Evolutionary conservation across 2,113 vertebrate species (phyloP).

Genomic region (Phrynosoma blainvillii): DNA sequence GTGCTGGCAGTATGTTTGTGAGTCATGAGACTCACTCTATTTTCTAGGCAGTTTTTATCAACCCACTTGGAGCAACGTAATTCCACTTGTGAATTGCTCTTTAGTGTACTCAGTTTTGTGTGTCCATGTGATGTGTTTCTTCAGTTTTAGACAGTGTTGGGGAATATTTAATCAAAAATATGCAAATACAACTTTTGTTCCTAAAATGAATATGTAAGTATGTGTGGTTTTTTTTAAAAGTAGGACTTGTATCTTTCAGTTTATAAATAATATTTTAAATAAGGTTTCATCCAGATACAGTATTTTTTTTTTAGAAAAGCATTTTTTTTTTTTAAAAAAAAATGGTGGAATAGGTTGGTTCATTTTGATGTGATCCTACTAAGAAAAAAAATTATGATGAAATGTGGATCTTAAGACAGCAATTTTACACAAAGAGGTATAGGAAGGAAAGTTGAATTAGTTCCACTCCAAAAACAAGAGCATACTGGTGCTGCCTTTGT

Average conservation of each 20-base stretch:
- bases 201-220: constrained; percentile 29
- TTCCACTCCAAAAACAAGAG: not conserved
- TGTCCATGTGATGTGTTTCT: constrained; percentile 33
- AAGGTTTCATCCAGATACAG: constrained; percentile 12
- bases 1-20: not conserved
- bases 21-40: not conserved
- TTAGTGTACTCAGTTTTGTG: constrained; percentile 41
- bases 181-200: constrained; percentile 26
- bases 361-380: not conserved
- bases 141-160: constrained; percentile 37
- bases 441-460: not conserved
- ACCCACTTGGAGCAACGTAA: constrained; percentile 35
- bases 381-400: not conserved
- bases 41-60: constrained; percentile 24
- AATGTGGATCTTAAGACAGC: not conserved
- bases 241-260: not conserved
- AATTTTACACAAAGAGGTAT: not conserved
- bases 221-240: constrained; percentile 37
- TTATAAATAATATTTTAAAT: constrained; percentile 19
- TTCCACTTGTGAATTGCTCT: constrained; percentile 35
- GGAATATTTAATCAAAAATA: constrained; percentile 50
- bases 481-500: not conserved
- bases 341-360: constrained; percentile 12
- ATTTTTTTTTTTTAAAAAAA: not conserved
- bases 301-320: not conserved